phyloP scores from a whole-genome alignment of 2,797 vertebrate genomes.

The Poeciliopsis turneri region DNA sequence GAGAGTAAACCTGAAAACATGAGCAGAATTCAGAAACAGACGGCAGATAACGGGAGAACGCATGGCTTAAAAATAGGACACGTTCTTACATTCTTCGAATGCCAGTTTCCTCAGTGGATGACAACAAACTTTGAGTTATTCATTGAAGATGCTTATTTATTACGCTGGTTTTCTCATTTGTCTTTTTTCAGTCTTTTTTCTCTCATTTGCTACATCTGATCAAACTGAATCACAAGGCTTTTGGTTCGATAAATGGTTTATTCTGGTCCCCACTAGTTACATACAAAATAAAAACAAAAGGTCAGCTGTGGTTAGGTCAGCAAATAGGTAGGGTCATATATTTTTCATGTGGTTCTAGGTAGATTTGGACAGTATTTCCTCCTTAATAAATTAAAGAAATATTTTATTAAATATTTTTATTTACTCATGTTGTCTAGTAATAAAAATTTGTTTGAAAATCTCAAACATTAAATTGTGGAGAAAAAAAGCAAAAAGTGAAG shows the following conservation, averaged over 20 bases:
- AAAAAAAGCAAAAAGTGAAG: background rate
- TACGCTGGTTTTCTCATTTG: conserved; percentile 22
- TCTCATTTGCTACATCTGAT: background rate
- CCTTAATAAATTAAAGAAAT: background rate
- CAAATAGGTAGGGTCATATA: background rate
- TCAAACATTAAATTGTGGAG: background rate
- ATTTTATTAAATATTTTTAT: background rate
- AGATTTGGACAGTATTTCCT: background rate
- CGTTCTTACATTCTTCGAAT: conserved; percentile 51
- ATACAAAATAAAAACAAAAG: background rate
- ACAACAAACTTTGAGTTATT: conserved; percentile 12
- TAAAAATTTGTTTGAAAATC: background rate
- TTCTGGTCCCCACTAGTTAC: background rate
- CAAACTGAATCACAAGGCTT: background rate
- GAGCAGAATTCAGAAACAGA: conserved; percentile 57
- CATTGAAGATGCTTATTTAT: conserved; percentile 19
- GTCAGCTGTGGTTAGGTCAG: background rate
- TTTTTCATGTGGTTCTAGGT: background rate
- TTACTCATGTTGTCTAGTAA: background rate
- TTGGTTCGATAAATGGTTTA: background rate
- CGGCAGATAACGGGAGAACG: conserved; percentile 12
- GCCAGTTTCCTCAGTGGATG: conserved; percentile 11
- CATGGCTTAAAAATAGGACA: conserved; percentile 15
- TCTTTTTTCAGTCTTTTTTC: background rate
- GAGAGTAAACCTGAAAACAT: conserved; percentile 67